These are phyloP conservation scores for Prunella fulvescens DNA, from an alignment of 2,113 vertebrate genomes.

Conservation along the genomic window DNA sequence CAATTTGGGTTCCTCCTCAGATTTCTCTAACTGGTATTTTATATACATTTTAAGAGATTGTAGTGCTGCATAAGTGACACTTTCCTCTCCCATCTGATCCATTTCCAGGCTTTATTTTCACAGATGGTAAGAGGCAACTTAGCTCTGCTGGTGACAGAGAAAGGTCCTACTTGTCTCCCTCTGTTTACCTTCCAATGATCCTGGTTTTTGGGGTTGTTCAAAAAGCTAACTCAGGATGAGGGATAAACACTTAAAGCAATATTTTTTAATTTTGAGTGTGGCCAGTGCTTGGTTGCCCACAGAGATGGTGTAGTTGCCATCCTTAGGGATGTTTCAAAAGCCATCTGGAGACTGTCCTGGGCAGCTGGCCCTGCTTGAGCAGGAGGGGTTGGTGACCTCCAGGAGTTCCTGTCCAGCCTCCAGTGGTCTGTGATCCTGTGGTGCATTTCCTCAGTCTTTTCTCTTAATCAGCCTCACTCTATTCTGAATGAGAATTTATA, in stretches of 20 bases:
- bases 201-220: not conserved
- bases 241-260: not conserved
- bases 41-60: not conserved
- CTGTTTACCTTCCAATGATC: not conserved
- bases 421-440: not conserved
- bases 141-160: not conserved
- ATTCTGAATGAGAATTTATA: not conserved
- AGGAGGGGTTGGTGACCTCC: rapidly evolving
- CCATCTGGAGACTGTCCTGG: not conserved
- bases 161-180: not conserved
- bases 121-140: not conserved
- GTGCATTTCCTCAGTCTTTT: not conserved
- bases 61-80: not conserved
- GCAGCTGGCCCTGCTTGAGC: not conserved
- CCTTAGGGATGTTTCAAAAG: not conserved
- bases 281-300: not conserved
- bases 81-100: not conserved
- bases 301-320: too few relatives aligned
- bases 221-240: rapidly evolving
- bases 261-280: not conserved
- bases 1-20: not conserved
- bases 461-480: not conserved
- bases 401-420: not conserved
- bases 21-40: not conserved
- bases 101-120: not conserved